phyloP scores from a whole-genome alignment of 2,113 vertebrate genomes.

The Nettapus auritus region DNA sequence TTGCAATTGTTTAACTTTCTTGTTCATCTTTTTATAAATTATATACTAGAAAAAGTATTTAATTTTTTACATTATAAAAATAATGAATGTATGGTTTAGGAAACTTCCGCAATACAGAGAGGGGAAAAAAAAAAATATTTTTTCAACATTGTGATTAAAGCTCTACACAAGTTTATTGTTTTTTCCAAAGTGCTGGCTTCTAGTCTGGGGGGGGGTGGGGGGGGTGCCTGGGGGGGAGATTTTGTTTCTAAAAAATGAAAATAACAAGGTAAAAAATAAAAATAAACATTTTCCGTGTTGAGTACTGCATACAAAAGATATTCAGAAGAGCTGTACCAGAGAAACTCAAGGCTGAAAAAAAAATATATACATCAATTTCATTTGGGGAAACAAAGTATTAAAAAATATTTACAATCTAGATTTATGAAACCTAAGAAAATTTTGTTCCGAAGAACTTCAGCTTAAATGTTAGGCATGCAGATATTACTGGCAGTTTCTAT shows the following conservation, averaged over 20 bases:
- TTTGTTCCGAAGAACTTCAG: background rate
- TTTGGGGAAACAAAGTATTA: background rate
- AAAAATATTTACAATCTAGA: background rate
- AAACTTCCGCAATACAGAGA: background rate
- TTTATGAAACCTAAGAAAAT: background rate
- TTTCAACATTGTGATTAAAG: background rate
- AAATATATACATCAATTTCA: background rate
- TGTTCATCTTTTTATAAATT: background rate
- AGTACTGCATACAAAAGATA: background rate
- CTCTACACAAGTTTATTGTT: background rate
- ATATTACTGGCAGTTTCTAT: background rate
- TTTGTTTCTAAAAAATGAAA: background rate
- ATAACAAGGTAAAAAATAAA: no score
- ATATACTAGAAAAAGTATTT: background rate
- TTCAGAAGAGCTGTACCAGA: background rate
- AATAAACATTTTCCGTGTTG: no score
- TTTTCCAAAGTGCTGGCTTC: background rate
- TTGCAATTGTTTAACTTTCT: background rate
- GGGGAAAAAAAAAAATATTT: background rate
- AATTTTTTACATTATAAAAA: background rate
- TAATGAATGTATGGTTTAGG: background rate
- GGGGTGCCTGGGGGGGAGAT: no score
- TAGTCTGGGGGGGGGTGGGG: rapidly evolving
- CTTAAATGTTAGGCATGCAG: background rate
- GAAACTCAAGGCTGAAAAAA: background rate